Evolutionary conservation across 2,113 vertebrate genomes (phyloP).

Genomic region (Eleginops maclovinus): DNA sequence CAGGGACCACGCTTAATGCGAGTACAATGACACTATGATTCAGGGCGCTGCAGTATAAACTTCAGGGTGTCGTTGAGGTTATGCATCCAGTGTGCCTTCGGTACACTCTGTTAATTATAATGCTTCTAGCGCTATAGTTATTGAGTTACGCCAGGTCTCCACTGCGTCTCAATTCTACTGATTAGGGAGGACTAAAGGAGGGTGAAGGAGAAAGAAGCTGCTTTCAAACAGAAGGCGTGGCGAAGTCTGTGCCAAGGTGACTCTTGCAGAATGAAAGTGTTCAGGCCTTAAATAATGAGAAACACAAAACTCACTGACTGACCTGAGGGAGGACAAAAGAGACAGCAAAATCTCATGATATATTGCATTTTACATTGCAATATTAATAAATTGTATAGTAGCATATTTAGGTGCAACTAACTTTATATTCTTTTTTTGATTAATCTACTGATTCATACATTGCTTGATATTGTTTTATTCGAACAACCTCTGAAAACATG

Average conservation of each 20-base stretch:
- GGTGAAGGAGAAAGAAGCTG: conserved; percentile 34
- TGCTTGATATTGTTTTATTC: background rate
- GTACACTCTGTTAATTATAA: conserved; percentile 36
- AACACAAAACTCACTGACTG: conserved; percentile 8
- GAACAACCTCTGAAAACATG: background rate
- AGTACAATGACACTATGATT: conserved; percentile 47
- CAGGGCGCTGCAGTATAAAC: conserved; percentile 43
- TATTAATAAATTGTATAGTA: background rate
- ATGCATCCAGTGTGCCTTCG: background rate
- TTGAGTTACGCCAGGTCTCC: conserved; percentile 1
- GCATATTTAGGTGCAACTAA: background rate
- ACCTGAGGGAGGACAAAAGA: background rate
- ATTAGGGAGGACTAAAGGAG: conserved; percentile 21
- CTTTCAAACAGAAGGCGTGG: conserved; percentile 33
- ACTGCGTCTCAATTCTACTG: background rate
- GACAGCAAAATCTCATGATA: background rate
- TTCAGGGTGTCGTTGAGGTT: conserved; percentile 28
- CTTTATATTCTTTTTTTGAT: background rate
- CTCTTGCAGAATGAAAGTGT: conserved; percentile 19
- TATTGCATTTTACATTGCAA: background rate
- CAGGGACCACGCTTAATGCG: conserved; percentile 46
- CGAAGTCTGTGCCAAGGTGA: conserved; percentile 56
- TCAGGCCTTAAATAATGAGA: conserved; percentile 4
- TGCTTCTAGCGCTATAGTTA: conserved; percentile 4
- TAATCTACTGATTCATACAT: background rate